Evolutionary conservation across 2,797 vertebrate genomes (phyloP).

Genomic region (Pangasius sanitwongsei): DNA sequence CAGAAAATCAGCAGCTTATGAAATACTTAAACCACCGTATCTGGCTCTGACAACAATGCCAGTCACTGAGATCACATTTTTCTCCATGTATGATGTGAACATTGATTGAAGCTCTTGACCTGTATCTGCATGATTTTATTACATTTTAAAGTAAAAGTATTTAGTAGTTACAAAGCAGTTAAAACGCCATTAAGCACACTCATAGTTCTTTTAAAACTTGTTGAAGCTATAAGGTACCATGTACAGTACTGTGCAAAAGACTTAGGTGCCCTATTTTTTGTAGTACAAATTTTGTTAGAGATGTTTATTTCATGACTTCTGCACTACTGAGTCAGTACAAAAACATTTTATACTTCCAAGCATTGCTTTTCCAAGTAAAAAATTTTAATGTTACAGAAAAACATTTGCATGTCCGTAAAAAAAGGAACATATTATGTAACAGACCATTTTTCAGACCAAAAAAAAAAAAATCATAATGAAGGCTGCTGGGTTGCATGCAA

Average conservation of each 20-base stretch:
- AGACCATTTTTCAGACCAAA: neutral
- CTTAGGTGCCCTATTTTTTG: neutral
- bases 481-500: neutral
- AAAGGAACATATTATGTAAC: neutral
- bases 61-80: too few relatives aligned
- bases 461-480: neutral
- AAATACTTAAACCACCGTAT: neutral
- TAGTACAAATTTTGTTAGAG: neutral
- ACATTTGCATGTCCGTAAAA: too few relatives aligned
- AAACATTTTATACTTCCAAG: neutral
- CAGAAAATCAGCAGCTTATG: neutral
- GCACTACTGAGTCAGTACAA: neutral
- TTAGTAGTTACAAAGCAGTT: neutral
- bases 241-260: neutral
- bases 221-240: neutral
- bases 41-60: neutral
- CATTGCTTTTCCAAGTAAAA: too few relatives aligned
- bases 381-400: too few relatives aligned
- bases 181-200: neutral
- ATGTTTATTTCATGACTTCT: neutral
- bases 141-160: neutral
- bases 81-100: neutral
- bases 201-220: neutral
- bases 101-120: neutral
- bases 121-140: conserved; percentile 1